phyloP scores from a whole-genome alignment of 2,797 vertebrate species.

The Perodicticus potto region DNA sequence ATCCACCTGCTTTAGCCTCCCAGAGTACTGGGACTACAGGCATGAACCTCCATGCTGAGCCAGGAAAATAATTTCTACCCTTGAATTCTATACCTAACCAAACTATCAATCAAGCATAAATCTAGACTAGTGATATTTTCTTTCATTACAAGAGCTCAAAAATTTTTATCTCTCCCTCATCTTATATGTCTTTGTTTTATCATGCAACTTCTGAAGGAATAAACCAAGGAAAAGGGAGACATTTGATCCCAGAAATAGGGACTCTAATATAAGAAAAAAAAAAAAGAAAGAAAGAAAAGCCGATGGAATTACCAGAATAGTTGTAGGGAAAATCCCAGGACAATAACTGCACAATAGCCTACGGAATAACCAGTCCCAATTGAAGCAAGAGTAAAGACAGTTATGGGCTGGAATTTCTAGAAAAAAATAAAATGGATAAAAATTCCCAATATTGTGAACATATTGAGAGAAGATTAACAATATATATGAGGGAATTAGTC shows the following conservation, averaged over 20 bases:
- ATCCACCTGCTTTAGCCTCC: too few species aligned
- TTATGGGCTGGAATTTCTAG: background rate
- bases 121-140: conserved; percentile 24
- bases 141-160: conserved; percentile 26
- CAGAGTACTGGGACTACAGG: too few species aligned
- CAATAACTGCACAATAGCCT: background rate
- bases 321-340: background rate
- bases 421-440: conserved; percentile 34
- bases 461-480: background rate
- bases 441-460: conserved; percentile 31
- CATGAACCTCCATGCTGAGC: too few species aligned
- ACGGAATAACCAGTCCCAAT: background rate
- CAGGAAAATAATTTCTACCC: conserved; percentile 40
- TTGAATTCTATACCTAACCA: conserved; percentile 67
- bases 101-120: background rate
- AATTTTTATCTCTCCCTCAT: background rate
- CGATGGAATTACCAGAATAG: background rate
- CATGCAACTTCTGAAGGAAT: background rate
- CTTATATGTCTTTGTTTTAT: background rate
- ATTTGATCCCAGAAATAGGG: background rate
- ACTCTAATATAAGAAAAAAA: background rate
- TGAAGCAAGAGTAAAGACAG: background rate
- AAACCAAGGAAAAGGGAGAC: background rate
- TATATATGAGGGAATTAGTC: conserved; percentile 27
- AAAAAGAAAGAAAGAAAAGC: conserved; percentile 2